Percentiles rank a stretch among this genome's conserved stretches.
Evolutionary conservation across 2,113 vertebrate species (phyloP).

Genomic region (Elephas maximus): DNA sequence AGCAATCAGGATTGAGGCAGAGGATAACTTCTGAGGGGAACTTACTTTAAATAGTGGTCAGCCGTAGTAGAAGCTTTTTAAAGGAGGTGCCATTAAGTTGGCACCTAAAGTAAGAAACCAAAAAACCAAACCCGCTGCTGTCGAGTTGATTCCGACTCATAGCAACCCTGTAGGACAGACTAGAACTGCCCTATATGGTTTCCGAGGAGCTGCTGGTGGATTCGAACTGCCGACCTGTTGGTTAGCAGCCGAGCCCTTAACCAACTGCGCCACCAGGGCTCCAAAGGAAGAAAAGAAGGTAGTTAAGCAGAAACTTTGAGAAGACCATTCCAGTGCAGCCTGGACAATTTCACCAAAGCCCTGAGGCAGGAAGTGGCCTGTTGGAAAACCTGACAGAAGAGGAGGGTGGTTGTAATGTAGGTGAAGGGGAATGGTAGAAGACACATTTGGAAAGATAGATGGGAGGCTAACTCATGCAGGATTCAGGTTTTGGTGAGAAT

Average conservation of each 20-base stretch:
- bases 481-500: neutral
- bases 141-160: no score
- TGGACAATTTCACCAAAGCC: neutral
- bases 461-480: neutral
- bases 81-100: neutral
- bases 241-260: no score
- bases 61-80: neutral
- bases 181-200: no score
- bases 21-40: neutral
- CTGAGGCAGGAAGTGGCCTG: neutral
- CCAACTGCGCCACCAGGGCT: no score
- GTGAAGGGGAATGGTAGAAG: neutral
- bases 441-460: neutral
- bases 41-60: neutral
- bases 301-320: no score
- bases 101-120: neutral
- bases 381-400: neutral
- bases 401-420: neutral
- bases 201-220: no score
- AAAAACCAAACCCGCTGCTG: no score
- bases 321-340: neutral
- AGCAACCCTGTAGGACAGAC: no score
- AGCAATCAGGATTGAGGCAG: neutral
- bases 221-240: no score
- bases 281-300: no score